These are phyloP conservation scores for Calidris pygmaea DNA, from an alignment of 2,113 vertebrate genomes.

Conservation along the genomic window DNA sequence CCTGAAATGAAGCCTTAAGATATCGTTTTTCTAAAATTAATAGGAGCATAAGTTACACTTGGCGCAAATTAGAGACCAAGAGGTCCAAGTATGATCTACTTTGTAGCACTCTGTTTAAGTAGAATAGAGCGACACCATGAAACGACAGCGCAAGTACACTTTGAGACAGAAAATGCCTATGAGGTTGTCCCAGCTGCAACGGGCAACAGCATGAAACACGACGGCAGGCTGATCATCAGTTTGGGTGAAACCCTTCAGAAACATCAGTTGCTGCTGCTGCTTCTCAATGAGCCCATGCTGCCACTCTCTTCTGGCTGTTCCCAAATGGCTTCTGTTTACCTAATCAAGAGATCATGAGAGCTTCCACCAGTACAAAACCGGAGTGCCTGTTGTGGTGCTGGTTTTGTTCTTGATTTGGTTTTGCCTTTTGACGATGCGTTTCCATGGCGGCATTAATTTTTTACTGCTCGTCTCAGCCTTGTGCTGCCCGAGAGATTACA, in stretches of 20 bases:
- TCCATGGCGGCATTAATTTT: not conserved
- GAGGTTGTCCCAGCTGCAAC: not conserved
- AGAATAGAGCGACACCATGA: not conserved
- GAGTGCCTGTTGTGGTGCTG: not conserved
- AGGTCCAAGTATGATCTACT: not conserved
- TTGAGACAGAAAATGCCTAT: not conserved
- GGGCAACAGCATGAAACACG: not conserved
- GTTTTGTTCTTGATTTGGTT: not conserved
- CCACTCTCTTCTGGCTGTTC: not conserved
- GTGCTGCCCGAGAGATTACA: not conserved
- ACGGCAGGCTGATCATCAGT: not conserved
- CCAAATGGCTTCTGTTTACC: not conserved
- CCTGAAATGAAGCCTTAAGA: not conserved
- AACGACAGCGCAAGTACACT: not conserved
- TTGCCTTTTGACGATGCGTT: not conserved
- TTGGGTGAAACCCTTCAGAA: not conserved
- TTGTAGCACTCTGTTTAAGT: not conserved
- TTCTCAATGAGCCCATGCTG: not conserved
- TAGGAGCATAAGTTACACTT: not conserved
- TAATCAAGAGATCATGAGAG: rapidly evolving
- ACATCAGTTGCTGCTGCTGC: not conserved
- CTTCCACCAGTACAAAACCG: not conserved
- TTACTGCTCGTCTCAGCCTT: not conserved
- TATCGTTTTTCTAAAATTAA: not conserved
- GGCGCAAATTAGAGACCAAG: not conserved